A percentile compares a stretch with the other conserved stretches of the same genome.
phyloP scores from a whole-genome alignment of 2,888 invertebrate species.

The Drosophila conformis region DNA sequence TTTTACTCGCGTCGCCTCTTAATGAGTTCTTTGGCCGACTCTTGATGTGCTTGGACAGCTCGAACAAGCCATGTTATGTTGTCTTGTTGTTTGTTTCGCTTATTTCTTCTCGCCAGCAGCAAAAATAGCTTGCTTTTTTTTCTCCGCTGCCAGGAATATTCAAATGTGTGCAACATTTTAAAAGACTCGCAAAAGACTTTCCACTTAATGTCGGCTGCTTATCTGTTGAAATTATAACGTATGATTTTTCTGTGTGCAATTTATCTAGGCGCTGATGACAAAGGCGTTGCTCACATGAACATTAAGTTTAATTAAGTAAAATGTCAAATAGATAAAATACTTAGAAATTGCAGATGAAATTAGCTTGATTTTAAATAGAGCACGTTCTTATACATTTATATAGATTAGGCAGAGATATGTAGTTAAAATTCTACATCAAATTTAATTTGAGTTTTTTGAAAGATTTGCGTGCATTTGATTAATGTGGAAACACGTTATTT shows the following conservation, averaged over 20 bases:
- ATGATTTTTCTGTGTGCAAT: conserved; percentile 13
- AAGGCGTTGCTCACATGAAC: conserved; percentile 20
- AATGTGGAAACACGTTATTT: conserved; percentile 19
- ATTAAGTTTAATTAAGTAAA: conserved; percentile 37
- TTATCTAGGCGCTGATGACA: conserved; percentile 15
- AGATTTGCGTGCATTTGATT: conserved; percentile 23
- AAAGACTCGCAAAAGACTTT: conserved; percentile 18
- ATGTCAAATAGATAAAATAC: conserved; percentile 10
- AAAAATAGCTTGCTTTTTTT: conserved; percentile 12
- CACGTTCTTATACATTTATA: not conserved
- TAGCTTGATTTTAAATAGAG: not conserved
- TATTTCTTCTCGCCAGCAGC: conserved; percentile 10
- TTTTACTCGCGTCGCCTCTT: conserved; percentile 36
- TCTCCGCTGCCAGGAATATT: conserved; percentile 29
- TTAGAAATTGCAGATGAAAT: not conserved
- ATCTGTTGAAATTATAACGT: conserved; percentile 9
- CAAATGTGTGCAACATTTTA: conserved; percentile 41
- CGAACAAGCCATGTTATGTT: conserved; percentile 47
- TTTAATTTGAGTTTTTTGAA: not conserved
- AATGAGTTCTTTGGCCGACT: conserved; percentile 44
- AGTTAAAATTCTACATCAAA: not conserved
- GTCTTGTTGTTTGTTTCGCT: conserved; percentile 47
- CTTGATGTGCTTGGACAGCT: conserved; percentile 53
- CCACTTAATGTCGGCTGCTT: conserved; percentile 23
- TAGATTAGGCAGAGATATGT: not conserved